Percentiles rank a stretch among this genome's conserved stretches.
These are phyloP conservation scores for Drosophila biarmipes DNA, from an alignment of 1,140 invertebrate genomes.

Conservation along the genomic window DNA sequence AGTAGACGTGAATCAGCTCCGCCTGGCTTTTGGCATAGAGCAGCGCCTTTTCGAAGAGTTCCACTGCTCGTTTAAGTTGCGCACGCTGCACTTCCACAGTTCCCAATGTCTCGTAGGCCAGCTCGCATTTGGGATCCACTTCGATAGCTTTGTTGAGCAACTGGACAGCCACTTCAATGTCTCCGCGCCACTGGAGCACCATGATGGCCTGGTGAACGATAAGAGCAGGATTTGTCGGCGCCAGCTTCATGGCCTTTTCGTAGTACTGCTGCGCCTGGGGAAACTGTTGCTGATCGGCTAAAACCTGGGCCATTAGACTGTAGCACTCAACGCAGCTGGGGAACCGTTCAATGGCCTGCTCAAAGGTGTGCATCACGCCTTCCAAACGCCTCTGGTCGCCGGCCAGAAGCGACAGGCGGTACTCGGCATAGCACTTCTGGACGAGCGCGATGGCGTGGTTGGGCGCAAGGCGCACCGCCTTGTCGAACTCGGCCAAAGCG, in stretches of 20 bases:
- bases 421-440: conserved; percentile 95
- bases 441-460: conserved; percentile 93
- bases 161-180: conserved; percentile 91
- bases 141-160: conserved; percentile 93
- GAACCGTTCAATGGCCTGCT: conserved; percentile 91
- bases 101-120: conserved; percentile 97
- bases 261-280: conserved; percentile 93
- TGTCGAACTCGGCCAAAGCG: conserved; percentile 93
- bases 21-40: conserved; percentile 92
- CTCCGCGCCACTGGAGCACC: conserved; percentile 91
- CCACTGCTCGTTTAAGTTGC: conserved; percentile 91
- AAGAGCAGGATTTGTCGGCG: conserved; percentile 93
- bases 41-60: conserved; percentile 95
- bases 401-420: conserved; percentile 87
- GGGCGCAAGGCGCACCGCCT: conserved; percentile 92
- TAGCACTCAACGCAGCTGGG: conserved; percentile 94
- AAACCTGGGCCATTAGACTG: conserved; percentile 92
- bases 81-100: conserved; percentile 95
- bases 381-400: conserved; percentile 87
- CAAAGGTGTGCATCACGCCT: conserved; percentile 89
- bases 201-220: conserved; percentile 95
- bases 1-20: conserved; percentile 95
- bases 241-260: conserved; percentile 91
- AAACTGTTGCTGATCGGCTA: conserved; percentile 93
- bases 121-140: conserved; percentile 95